Evolutionary conservation across 2,888 invertebrate genomes (phyloP).

Genomic region (Cryptus viduatorius): DNA sequence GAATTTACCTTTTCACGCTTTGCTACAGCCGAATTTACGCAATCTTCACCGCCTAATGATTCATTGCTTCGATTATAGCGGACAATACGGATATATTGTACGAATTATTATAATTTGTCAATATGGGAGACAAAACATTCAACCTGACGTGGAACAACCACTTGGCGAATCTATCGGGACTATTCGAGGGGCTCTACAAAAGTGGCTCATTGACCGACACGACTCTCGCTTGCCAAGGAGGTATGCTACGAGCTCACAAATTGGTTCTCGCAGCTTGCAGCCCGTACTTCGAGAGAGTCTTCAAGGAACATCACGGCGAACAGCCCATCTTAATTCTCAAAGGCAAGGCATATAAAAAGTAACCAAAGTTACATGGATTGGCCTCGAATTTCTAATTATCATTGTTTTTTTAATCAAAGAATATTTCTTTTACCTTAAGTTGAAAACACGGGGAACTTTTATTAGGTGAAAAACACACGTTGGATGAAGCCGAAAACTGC

Average conservation of each 20-base stretch:
- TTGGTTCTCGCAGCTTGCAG: constrained; percentile 91
- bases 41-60: not conserved
- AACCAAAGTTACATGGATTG: too few species aligned
- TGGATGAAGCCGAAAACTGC: too few species aligned
- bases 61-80: too few species aligned
- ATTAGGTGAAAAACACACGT: too few species aligned
- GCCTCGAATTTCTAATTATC: too few species aligned
- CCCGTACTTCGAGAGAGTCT: constrained; percentile 91
- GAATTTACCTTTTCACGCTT: too few species aligned
- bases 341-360: constrained; percentile 73
- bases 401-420: too few species aligned
- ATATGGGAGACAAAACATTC: constrained; percentile 89
- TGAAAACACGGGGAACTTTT: too few species aligned
- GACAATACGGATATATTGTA: too few species aligned
- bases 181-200: constrained; percentile 90
- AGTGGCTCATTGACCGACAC: constrained; percentile 90
- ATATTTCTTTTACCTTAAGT: too few species aligned
- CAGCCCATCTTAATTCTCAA: constrained; percentile 91
- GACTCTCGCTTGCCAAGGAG: constrained; percentile 90
- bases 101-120: constrained; percentile 13
- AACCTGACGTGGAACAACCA: constrained; percentile 91
- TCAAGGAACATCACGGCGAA: constrained; percentile 91
- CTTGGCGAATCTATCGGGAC: constrained; percentile 89
- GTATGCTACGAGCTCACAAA: constrained; percentile 90
- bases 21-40: not conserved